Evolutionary conservation across 2,888 invertebrate species (phyloP).

Genomic region (Temnothorax ravouxi): DNA sequence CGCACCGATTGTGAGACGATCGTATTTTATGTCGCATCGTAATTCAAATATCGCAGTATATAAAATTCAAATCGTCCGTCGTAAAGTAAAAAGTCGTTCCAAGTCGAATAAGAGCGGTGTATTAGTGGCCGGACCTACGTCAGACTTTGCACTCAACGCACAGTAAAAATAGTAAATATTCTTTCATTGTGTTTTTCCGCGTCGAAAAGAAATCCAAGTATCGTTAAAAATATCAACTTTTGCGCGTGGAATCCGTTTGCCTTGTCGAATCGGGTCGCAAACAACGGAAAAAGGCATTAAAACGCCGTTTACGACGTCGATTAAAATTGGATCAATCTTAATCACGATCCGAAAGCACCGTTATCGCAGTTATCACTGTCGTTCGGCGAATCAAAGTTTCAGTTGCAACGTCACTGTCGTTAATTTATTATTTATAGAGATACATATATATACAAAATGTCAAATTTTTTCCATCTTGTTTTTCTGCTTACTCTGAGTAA

Average conservation of each 20-base stretch:
- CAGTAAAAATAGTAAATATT: slow-evolving; percentile 53
- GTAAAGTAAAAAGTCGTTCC: slow-evolving; percentile 67
- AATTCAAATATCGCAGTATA: slow-evolving; percentile 67
- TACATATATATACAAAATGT: not conserved
- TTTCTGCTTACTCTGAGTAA: slow-evolving; percentile 15
- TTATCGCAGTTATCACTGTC: not conserved
- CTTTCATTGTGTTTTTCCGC: slow-evolving; percentile 33
- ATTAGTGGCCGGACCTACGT: slow-evolving; percentile 58
- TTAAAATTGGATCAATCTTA: slow-evolving; percentile 35
- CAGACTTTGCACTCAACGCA: slow-evolving; percentile 55
- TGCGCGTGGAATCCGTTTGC: not conserved
- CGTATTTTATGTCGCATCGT: slow-evolving; percentile 61
- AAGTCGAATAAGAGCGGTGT: slow-evolving; percentile 61
- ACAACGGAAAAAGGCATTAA: slow-evolving; percentile 17
- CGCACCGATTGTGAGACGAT: slow-evolving; percentile 24
- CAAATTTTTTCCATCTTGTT: not conserved
- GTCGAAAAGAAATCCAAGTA: slow-evolving; percentile 31
- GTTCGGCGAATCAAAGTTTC: slow-evolving; percentile 27
- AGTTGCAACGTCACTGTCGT: not conserved
- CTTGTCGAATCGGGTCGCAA: slow-evolving; percentile 22
- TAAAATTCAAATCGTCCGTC: slow-evolving; percentile 68
- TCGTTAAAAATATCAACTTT: slow-evolving; percentile 51
- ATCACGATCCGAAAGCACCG: slow-evolving; percentile 10
- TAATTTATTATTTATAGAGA: slow-evolving; percentile 16
- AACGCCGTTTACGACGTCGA: slow-evolving; percentile 21